Evolutionary conservation across 37 sponge, comb jelly and placozoan species (phyloP).

Genomic region (Cliona cf. orientalis): DNA sequence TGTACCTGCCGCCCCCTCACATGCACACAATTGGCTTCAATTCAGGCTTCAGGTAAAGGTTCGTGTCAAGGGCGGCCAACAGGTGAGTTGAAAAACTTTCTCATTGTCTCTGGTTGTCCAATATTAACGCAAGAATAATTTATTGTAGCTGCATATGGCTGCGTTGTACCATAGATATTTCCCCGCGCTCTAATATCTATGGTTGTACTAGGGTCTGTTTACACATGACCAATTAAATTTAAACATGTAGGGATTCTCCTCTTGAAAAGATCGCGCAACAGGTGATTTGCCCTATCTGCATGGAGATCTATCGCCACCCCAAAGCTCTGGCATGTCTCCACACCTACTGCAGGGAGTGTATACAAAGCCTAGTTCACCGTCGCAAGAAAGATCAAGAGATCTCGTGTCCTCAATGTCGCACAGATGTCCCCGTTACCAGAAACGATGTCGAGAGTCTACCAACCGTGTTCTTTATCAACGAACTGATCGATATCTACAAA

Average conservation of each 20-base stretch:
- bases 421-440: not conserved
- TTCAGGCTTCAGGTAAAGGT: too few species aligned
- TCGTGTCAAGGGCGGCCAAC: too few species aligned
- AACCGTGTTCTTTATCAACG: slow-evolving; percentile 3
- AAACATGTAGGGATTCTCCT: not conserved
- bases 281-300: not conserved
- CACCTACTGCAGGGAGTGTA: not conserved
- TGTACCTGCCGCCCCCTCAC: too few species aligned
- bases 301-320: not conserved
- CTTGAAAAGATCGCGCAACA: not conserved
- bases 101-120: too few species aligned
- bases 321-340: not conserved
- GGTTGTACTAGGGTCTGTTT: too few species aligned
- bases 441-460: slow-evolving; percentile 3
- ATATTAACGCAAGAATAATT: too few species aligned
- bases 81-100: too few species aligned
- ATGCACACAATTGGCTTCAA: too few species aligned
- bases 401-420: slow-evolving; percentile 4
- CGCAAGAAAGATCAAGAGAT: not conserved
- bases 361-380: not conserved
- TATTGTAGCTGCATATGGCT: too few species aligned
- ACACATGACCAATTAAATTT: not conserved
- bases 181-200: too few species aligned
- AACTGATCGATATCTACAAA: not conserved
- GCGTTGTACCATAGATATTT: too few species aligned